Evolutionary conservation across 2,888 invertebrate species (phyloP).

Genomic region (Timema cristinae): DNA sequence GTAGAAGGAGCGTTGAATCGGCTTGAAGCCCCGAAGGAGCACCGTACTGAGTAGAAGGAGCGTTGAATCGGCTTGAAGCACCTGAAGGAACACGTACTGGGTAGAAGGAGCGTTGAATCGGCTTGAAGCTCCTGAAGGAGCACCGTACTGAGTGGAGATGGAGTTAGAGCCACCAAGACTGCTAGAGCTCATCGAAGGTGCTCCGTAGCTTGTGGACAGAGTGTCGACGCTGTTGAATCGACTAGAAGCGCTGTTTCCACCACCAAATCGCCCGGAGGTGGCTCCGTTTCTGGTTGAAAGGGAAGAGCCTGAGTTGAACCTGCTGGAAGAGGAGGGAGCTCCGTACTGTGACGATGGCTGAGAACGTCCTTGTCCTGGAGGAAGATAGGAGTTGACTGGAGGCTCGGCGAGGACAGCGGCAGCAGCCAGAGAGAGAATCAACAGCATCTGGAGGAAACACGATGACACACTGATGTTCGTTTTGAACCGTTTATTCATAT

Average conservation of each 20-base stretch:
- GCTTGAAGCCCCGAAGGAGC: constrained; percentile 22
- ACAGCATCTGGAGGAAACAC: too few species aligned
- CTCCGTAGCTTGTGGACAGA: too few species aligned
- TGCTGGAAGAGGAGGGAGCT: constrained; percentile 20
- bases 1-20: neutral
- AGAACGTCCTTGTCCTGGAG: too few species aligned
- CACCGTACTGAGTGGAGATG: constrained; percentile 40
- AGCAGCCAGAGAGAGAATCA: too few species aligned
- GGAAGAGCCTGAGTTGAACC: constrained; percentile 10
- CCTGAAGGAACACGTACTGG: too few species aligned
- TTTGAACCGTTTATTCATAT: too few species aligned
- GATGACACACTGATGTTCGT: too few species aligned
- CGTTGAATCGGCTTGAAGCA: neutral
- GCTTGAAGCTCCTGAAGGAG: constrained; percentile 19
- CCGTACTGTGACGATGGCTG: constrained; percentile 18
- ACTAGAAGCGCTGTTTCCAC: too few species aligned
- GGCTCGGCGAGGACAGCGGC: too few species aligned
- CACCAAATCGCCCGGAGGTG: constrained; percentile 20
- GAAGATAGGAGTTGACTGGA: too few species aligned
- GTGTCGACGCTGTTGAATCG: too few species aligned
- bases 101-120: constrained; percentile 28
- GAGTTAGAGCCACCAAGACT: neutral
- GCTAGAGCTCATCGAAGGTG: neutral
- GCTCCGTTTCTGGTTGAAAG: constrained; percentile 42
- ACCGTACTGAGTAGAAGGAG: constrained; percentile 39